These are phyloP conservation scores for Cordylochernes scorpioides DNA, from an alignment of 2,888 invertebrate genomes.

Conservation along the genomic window DNA sequence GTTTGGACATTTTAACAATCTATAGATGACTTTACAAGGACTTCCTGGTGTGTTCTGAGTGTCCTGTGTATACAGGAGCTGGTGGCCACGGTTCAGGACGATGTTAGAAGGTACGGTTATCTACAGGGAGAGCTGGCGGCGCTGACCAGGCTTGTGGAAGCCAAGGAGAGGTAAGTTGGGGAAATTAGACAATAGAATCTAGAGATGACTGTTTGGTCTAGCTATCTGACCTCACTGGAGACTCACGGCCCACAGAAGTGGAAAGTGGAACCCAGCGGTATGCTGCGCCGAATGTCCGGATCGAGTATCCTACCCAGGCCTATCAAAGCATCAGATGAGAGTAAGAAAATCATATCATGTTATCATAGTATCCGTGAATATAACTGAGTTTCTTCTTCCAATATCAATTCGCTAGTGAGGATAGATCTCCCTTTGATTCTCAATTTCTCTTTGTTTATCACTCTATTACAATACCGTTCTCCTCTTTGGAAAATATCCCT, in stretches of 20 bases:
- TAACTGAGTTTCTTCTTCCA: too few relatives aligned
- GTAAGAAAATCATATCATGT: too few relatives aligned
- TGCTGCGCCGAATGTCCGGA: slow-evolving; percentile 12
- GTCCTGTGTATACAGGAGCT: slow-evolving; percentile 29
- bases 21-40: too few relatives aligned
- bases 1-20: too few relatives aligned
- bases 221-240: slow-evolving; percentile 3
- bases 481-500: too few relatives aligned
- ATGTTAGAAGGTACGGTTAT: slow-evolving; percentile 28
- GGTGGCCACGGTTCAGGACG: slow-evolving; percentile 38
- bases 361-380: too few relatives aligned
- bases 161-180: slow-evolving; percentile 16
- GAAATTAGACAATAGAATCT: not conserved
- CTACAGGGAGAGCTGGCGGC: slow-evolving; percentile 38
- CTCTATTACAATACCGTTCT: too few relatives aligned
- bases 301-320: slow-evolving; percentile 10
- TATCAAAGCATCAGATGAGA: slow-evolving; percentile 20
- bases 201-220: not conserved
- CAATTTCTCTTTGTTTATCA: too few relatives aligned
- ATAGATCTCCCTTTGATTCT: too few relatives aligned
- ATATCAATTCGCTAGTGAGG: too few relatives aligned
- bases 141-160: slow-evolving; percentile 33
- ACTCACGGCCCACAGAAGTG: slow-evolving; percentile 11
- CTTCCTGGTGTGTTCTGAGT: too few relatives aligned
- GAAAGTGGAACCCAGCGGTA: slow-evolving; percentile 14